Evolutionary conservation across 2,888 invertebrate species (phyloP).

Genomic region (Epiperipatus broadwayi): DNA sequence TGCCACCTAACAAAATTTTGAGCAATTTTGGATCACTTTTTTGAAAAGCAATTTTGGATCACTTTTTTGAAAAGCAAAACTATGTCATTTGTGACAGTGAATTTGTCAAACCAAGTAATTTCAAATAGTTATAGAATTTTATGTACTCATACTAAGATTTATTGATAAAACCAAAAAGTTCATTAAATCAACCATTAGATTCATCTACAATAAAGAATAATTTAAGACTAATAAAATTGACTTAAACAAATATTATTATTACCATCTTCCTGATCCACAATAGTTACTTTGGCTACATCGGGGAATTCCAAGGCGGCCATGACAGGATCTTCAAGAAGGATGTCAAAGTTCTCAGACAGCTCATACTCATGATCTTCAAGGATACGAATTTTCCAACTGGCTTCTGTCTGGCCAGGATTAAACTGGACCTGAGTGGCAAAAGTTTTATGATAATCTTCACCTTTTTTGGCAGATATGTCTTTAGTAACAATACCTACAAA

Average conservation of each 20-base stretch:
- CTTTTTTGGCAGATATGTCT: constrained; percentile 25
- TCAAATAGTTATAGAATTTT: no score
- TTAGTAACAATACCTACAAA: constrained; percentile 22
- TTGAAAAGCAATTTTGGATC: no score
- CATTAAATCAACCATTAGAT: no score
- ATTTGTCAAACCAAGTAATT: no score
- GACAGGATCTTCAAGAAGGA: constrained; percentile 25
- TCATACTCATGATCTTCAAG: constrained; percentile 25
- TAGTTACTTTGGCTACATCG: constrained; percentile 22
- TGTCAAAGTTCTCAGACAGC: constrained; percentile 22
- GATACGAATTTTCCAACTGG: constrained; percentile 26
- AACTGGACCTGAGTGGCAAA: constrained; percentile 28
- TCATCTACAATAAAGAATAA: constrained; percentile 6
- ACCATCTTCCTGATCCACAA: constrained; percentile 26
- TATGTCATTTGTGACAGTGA: no score
- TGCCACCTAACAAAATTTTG: no score
- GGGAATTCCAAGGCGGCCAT: constrained; percentile 25
- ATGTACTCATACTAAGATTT: no score
- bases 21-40: no score
- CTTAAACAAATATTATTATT: no score
- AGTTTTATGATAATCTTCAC: constrained; percentile 23
- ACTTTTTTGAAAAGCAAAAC: no score
- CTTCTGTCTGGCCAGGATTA: constrained; percentile 28
- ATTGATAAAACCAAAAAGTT: no score
- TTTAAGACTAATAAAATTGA: neutral